Conservation (phyloP, 2,888 invertebrate species). For the Drosophila differens region DNA sequence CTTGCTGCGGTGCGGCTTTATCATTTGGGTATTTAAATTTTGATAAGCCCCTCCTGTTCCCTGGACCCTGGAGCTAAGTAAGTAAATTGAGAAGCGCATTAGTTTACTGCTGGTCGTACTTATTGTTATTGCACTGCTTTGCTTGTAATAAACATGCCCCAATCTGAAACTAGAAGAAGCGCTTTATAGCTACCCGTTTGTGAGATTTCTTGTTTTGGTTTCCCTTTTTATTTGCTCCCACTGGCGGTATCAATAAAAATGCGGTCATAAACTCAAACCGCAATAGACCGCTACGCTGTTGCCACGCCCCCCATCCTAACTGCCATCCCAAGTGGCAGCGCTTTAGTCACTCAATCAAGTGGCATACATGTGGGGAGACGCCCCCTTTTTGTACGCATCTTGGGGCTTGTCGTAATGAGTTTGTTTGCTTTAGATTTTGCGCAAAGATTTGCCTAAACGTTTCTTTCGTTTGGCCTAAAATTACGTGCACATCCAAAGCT, state of each 20-base stretch:
- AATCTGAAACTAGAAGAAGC: slow-evolving; percentile 41
- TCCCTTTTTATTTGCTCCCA: slow-evolving; percentile 61
- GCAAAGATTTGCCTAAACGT: slow-evolving; percentile 70
- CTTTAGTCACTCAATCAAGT: slow-evolving; percentile 74
- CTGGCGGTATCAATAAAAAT: slow-evolving; percentile 79
- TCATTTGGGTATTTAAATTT: slow-evolving; percentile 61
- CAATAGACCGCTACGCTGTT: slow-evolving; percentile 34
- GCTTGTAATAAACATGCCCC: slow-evolving; percentile 61
- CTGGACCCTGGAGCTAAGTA: slow-evolving; percentile 6
- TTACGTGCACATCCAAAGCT: slow-evolving; percentile 7
- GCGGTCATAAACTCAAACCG: slow-evolving; percentile 70
- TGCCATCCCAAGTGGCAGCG: slow-evolving; percentile 27
- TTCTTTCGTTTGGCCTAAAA: slow-evolving; percentile 31
- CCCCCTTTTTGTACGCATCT: slow-evolving; percentile 15
- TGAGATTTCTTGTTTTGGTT: slow-evolving; percentile 1
- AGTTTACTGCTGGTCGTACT: slow-evolving; percentile 54
- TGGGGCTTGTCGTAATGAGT: slow-evolving; percentile 59
- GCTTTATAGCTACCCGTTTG: slow-evolving; percentile 40
- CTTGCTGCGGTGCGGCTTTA: slow-evolving; percentile 32
- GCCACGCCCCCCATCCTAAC: slow-evolving; percentile 38
- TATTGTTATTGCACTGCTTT: slow-evolving; percentile 61
- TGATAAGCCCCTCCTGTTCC: slow-evolving; percentile 19
- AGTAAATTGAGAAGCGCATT: slow-evolving; percentile 58
- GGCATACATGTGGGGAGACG: slow-evolving; percentile 36
- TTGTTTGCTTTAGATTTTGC: slow-evolving; percentile 68